Evolutionary conservation across 2,888 invertebrate genomes (phyloP), one percentile per base, ranked within the genome.

Genomic region (Gonocerus acuteangulatus): DNA sequence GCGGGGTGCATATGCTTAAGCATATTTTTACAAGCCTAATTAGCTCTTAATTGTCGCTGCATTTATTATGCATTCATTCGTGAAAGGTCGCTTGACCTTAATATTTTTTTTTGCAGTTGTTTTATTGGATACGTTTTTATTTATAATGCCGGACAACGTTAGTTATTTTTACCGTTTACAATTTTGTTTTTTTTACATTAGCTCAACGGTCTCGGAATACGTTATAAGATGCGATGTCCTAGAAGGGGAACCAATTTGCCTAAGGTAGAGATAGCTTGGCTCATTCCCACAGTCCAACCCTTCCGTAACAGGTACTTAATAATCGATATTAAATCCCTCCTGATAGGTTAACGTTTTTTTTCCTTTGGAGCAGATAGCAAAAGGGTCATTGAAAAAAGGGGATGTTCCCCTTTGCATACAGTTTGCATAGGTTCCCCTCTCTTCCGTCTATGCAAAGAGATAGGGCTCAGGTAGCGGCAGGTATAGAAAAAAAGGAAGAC

Each of bases 301-400:
- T 58, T 60, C 58, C 60, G 61, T 23, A 61, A 61, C 63, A 63
- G 63, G 63, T 65, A 60, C 62, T 66, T 66, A 66, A 66, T 66
- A 66, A 66, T 66, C 66, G 66, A 66, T 66, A 66, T 64, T 60
- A 62, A 65, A 64, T 65, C 65, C 64, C 54, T 34, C 15, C 39
- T 39, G 39, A 39, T 39, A 58, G 61, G 65, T 60, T 62, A 64
- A 64, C 64, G 61, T 65, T 62, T 65, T 65, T 60, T 61, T 62
- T 62, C 39, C 47, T 47, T 27, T 51, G 56, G 61, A 58, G 48
- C 27, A 59, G 62, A 62, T 56, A 56, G 59, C 51, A 19, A 49
- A 27, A 48, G 58, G 19, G 18, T 45, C 16, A 54, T 22, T 39
- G 23, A 61, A 65, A 61, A 65, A 62, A 62, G 58, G 59, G 57